Evolutionary conservation across 2,888 invertebrate genomes (phyloP).

Genomic region (Caenorhabditis sinica): DNA sequence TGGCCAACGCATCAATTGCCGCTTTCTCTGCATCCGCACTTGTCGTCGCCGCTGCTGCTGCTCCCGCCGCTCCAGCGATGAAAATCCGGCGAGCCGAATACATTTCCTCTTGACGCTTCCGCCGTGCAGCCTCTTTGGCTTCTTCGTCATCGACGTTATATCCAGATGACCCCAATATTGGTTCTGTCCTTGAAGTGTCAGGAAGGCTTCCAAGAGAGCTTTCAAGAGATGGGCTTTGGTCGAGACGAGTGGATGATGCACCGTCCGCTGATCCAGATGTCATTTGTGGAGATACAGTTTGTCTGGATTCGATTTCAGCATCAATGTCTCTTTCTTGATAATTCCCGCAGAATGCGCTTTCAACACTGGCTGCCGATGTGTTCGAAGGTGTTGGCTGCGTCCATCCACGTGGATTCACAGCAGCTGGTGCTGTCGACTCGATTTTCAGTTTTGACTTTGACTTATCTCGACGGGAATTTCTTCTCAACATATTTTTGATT

Average conservation of each 20-base stretch:
- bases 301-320: conserved; percentile 78
- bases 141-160: conserved; percentile 45
- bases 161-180: conserved; percentile 43
- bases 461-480: conserved; percentile 77
- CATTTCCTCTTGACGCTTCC: conserved; percentile 75
- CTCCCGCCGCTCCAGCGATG: conserved; percentile 76
- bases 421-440: conserved; percentile 75
- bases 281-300: conserved; percentile 60
- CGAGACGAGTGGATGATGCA: conserved; percentile 58
- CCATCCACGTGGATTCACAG: conserved; percentile 69
- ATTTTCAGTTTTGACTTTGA: conserved; percentile 72
- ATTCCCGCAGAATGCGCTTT: conserved; percentile 76
- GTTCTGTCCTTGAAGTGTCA: conserved; percentile 69
- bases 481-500: conserved; percentile 77
- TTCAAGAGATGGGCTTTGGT: conserved; percentile 73
- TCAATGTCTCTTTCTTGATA: conserved; percentile 82
- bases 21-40: conserved; percentile 62
- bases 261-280: conserved; percentile 60
- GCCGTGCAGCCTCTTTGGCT: conserved; percentile 59
- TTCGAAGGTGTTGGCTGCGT: conserved; percentile 59
- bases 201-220: conserved; percentile 68
- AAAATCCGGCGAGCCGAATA: conserved; percentile 81
- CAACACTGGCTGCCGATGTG: conserved; percentile 69
- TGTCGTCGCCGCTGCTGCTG: conserved; percentile 55
- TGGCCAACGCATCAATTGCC: conserved; percentile 75